Percentiles rank a stretch among this genome's conserved stretches.
Conservation (phyloP, 2,113 vertebrate species). For the Dryoscopus gambensis region DNA sequence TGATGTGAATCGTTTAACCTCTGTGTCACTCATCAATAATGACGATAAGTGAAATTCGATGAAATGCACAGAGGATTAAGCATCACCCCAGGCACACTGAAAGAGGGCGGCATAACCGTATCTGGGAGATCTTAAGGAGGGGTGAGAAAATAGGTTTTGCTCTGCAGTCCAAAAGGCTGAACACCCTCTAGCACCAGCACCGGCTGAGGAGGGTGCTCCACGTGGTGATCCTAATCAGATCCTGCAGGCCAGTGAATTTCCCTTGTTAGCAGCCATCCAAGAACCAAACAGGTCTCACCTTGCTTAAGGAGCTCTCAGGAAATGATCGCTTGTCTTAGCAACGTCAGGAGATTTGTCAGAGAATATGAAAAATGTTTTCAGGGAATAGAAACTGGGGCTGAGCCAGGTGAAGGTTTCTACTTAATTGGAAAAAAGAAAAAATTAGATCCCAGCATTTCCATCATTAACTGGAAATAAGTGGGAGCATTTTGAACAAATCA, state of each 20-base stretch:
- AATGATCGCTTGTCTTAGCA: constrained; percentile 13
- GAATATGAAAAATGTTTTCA: constrained; percentile 35
- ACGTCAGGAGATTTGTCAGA: constrained; percentile 27
- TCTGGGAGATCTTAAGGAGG: constrained; percentile 12
- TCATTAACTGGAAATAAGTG: constrained; percentile 15
- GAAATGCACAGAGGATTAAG: constrained; percentile 51
- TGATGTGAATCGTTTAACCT: constrained; percentile 18
- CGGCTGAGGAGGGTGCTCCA: background rate
- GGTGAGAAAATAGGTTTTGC: background rate
- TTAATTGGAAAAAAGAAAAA: background rate
- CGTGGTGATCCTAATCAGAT: background rate
- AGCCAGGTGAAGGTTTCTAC: constrained; percentile 42
- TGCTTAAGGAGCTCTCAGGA: constrained; percentile 2
- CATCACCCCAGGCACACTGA: constrained; percentile 23
- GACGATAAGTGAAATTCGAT: constrained; percentile 44
- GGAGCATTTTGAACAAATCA: background rate
- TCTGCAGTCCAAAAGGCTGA: background rate
- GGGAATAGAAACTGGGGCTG: constrained; percentile 34
- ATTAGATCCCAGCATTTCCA: background rate
- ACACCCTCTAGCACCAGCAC: background rate
- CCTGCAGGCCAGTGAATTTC: constrained; percentile 3
- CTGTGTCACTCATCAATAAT: constrained; percentile 58
- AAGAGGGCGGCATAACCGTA: background rate
- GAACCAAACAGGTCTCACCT: background rate
- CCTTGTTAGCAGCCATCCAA: background rate